phyloP scores from a whole-genome alignment of 2,113 vertebrate genomes.

The Calypte anna region DNA sequence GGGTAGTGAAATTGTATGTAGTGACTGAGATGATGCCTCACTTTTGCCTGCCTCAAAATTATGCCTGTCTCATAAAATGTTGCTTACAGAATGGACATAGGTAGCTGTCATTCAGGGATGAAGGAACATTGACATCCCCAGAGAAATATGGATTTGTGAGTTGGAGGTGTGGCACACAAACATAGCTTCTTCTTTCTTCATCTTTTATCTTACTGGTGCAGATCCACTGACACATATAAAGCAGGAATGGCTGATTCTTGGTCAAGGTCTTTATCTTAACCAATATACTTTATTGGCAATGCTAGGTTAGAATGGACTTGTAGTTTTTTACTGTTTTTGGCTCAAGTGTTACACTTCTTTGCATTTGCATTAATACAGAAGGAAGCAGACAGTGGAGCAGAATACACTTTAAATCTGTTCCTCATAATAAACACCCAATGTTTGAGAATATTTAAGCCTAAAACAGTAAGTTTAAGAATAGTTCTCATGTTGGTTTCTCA shows the following conservation, averaged over 20 bases:
- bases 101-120: not conserved
- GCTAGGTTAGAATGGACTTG: not conserved
- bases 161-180: not conserved
- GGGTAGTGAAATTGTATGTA: not conserved
- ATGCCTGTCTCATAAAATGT: not conserved
- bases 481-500: not conserved
- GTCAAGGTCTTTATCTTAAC: not conserved
- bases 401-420: not conserved
- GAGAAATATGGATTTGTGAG: not conserved
- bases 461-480: not conserved
- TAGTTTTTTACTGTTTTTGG: not conserved
- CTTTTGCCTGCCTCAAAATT: not conserved
- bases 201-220: not conserved
- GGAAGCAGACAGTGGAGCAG: not conserved
- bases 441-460: not conserved
- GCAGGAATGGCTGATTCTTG: not conserved
- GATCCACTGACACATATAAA: not conserved
- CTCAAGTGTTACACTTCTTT: not conserved
- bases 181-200: not conserved
- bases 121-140: not conserved
- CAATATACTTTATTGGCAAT: not conserved
- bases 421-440: not conserved
- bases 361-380: not conserved
- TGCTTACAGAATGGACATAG: not conserved
- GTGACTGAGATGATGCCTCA: not conserved